These are phyloP conservation scores for Pachymerium ferrugineum DNA, from an alignment of 2,888 invertebrate species.

Conservation along the genomic window DNA sequence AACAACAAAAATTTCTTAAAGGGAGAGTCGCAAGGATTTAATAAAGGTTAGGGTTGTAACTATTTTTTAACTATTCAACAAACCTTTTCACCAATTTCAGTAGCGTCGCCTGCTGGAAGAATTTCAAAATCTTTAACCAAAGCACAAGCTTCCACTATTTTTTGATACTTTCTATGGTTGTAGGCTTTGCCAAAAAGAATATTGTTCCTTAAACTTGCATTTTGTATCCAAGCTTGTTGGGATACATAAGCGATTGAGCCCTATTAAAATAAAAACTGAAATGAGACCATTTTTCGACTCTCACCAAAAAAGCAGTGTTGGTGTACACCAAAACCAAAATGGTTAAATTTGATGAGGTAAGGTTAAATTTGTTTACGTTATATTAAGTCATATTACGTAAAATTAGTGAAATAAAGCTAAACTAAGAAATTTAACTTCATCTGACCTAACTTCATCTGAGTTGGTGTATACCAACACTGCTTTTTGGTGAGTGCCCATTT, in stretches of 20 bases:
- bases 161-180: constrained; percentile 42
- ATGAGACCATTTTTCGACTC: background rate
- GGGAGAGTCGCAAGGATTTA: too few species aligned
- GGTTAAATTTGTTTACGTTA: too few species aligned
- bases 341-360: too few species aligned
- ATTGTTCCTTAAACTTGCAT: constrained; percentile 52
- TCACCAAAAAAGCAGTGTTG: too few species aligned
- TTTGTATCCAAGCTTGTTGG: constrained; percentile 57
- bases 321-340: too few species aligned
- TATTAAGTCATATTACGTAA: too few species aligned
- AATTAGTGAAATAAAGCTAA: too few species aligned
- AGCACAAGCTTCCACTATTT: constrained; percentile 49
- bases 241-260: constrained; percentile 54
- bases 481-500: too few species aligned
- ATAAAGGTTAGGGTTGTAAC: background rate
- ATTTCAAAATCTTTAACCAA: constrained; percentile 52
- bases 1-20: too few species aligned
- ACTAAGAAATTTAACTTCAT: too few species aligned
- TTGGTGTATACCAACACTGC: too few species aligned
- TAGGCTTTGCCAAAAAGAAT: constrained; percentile 51
- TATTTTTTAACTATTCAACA: constrained; percentile 28
- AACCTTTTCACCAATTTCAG: constrained; percentile 57
- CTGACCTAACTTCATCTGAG: too few species aligned
- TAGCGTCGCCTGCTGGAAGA: constrained; percentile 53
- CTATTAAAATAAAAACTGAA: constrained; percentile 40